These are phyloP conservation scores for Gryllus longicercus DNA, from an alignment of 2,888 invertebrate species.

Conservation along the genomic window DNA sequence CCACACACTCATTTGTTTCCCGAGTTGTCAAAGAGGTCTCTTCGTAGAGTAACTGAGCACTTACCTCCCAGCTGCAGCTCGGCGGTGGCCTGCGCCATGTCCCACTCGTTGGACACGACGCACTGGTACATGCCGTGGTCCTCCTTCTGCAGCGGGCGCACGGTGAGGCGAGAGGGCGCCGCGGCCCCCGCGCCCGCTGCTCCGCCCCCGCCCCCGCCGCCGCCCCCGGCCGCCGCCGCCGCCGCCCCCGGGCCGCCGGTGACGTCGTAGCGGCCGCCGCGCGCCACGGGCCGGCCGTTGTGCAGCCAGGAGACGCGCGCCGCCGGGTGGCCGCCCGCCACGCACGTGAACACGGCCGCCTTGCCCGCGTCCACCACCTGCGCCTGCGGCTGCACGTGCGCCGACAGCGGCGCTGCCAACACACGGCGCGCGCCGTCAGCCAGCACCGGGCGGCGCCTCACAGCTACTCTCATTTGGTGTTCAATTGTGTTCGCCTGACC, in stretches of 20 bases:
- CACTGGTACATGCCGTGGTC: conserved; percentile 57
- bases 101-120: conserved; percentile 49
- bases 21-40: too few species aligned
- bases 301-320: conserved; percentile 76
- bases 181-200: conserved; percentile 57
- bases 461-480: too few species aligned
- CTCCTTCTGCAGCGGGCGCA: conserved; percentile 46
- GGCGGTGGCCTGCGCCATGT: conserved; percentile 48
- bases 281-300: conserved; percentile 63
- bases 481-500: too few species aligned
- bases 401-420: conserved; percentile 69
- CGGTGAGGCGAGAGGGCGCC: conserved; percentile 38
- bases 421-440: conserved; percentile 34
- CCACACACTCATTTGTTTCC: too few species aligned
- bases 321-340: conserved; percentile 81
- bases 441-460: not conserved
- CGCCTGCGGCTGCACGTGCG: conserved; percentile 73
- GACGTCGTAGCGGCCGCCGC: conserved; percentile 58
- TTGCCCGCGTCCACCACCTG: conserved; percentile 80
- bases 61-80: conserved; percentile 50
- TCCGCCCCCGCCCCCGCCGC: conserved; percentile 63
- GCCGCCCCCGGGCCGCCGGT: conserved; percentile 40
- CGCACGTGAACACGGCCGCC: conserved; percentile 82
- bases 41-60: not conserved
- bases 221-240: conserved; percentile 58